Evolutionary conservation across 1,140 invertebrate genomes (phyloP).

Genomic region (Odontomachus brunneus): DNA sequence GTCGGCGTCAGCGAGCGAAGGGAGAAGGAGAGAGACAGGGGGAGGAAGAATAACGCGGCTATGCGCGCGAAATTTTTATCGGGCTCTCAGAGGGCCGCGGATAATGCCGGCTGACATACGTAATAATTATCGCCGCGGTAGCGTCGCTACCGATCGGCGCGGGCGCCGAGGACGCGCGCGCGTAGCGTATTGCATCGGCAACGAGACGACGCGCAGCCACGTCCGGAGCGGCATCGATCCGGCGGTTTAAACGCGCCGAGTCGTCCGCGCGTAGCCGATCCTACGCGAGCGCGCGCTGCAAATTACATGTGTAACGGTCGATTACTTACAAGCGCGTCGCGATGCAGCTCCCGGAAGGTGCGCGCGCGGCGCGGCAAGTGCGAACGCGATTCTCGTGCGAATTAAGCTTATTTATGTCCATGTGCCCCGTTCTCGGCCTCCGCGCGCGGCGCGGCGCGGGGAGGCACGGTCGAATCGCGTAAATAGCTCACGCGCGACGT

Average conservation of each 20-base stretch:
- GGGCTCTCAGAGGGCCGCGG: constrained; percentile 61
- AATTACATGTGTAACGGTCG: constrained; percentile 68
- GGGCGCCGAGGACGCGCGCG: too few species aligned
- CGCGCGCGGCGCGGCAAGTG: constrained; percentile 5
- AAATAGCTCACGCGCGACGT: constrained; percentile 45
- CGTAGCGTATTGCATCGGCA: too few species aligned
- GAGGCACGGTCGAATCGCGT: constrained; percentile 33
- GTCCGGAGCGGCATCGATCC: constrained; percentile 63
- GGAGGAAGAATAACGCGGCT: constrained; percentile 67
- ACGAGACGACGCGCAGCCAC: too few species aligned
- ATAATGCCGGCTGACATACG: constrained; percentile 68
- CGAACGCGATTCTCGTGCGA: constrained; percentile 27
- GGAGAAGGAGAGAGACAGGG: constrained; percentile 54
- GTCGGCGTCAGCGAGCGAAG: constrained; percentile 13
- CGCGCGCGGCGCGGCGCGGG: neutral
- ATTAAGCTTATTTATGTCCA: constrained; percentile 53
- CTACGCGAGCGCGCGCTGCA: constrained; percentile 32
- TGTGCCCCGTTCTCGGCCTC: too few species aligned
- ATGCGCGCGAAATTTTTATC: constrained; percentile 68
- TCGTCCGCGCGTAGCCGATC: neutral
- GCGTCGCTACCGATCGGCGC: constrained; percentile 62
- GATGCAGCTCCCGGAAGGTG: constrained; percentile 34
- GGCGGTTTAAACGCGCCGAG: constrained; percentile 57
- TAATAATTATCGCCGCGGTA: constrained; percentile 72
- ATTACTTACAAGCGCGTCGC: constrained; percentile 68